These are phyloP conservation scores for Pecten maximus DNA, from an alignment of 2,888 invertebrate species.

Conservation along the genomic window DNA sequence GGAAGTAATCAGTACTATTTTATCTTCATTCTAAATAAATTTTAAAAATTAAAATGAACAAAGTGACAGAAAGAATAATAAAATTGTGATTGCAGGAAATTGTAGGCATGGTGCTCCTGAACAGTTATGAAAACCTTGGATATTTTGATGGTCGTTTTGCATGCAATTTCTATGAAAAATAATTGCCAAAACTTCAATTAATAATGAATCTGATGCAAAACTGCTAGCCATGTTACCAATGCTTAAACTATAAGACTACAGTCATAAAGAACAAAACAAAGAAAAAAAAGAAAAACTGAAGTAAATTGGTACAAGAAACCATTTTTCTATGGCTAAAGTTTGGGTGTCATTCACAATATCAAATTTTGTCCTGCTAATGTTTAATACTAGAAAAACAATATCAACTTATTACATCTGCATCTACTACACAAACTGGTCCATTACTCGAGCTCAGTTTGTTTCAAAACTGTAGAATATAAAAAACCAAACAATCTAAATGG, in stretches of 20 bases:
- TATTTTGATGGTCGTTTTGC: not conserved
- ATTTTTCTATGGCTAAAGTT: too few relatives aligned
- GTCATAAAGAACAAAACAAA: too few relatives aligned
- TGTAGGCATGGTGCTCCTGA: not conserved
- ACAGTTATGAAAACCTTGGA: not conserved
- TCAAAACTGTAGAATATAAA: too few relatives aligned
- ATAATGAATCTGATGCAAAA: not conserved
- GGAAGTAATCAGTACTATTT: not conserved
- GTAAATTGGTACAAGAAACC: too few relatives aligned
- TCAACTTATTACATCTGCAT: too few relatives aligned
- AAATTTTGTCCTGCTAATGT: too few relatives aligned
- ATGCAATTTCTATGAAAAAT: not conserved
- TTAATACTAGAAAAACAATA: too few relatives aligned
- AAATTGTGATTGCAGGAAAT: not conserved
- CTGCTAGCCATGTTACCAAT: not conserved
- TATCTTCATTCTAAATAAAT: not conserved
- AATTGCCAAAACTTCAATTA: not conserved
- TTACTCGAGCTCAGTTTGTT: too few relatives aligned
- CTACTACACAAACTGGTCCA: too few relatives aligned
- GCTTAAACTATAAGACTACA: not conserved
- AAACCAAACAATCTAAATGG: too few relatives aligned
- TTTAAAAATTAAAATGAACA: not conserved
- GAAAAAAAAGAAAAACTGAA: too few relatives aligned
- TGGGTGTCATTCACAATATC: too few relatives aligned
- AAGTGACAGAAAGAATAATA: constrained; percentile 15